Evolutionary conservation across 2,888 invertebrate genomes (phyloP).

Genomic region (Dynastes maya): DNA sequence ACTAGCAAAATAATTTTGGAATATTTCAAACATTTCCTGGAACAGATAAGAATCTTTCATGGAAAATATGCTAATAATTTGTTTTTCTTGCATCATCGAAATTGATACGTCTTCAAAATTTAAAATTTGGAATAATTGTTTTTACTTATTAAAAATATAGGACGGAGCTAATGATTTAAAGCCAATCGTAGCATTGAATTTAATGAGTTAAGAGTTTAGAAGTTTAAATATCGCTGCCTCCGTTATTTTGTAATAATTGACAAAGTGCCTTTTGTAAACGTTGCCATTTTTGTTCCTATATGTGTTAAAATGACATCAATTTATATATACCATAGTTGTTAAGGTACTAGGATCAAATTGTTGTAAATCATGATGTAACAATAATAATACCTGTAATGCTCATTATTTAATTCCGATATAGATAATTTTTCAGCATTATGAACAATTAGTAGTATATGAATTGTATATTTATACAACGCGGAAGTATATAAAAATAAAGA

Average conservation of each 20-base stretch:
- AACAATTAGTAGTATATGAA: conserved; percentile 25
- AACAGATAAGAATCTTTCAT: too few species aligned
- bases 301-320: conserved; percentile 34
- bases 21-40: too few species aligned
- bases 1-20: too few species aligned
- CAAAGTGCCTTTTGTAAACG: conserved; percentile 40
- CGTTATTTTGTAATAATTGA: conserved; percentile 13
- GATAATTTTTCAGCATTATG: conserved; percentile 35
- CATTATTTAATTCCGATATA: conserved; percentile 42
- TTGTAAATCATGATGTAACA: background rate
- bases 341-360: conserved; percentile 9
- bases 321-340: conserved; percentile 29
- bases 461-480: conserved; percentile 36
- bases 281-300: conserved; percentile 45
- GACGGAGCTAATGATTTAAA: too few species aligned
- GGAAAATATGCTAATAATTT: too few species aligned
- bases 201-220: too few species aligned
- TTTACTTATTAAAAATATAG: too few species aligned
- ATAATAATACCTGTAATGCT: conserved; percentile 38
- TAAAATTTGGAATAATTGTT: too few species aligned
- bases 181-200: too few species aligned
- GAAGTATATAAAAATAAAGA: conserved; percentile 25
- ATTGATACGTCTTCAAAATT: too few species aligned
- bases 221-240: conserved; percentile 1
- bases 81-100: too few species aligned